Evolutionary conservation across 2,113 vertebrate species (phyloP).

Genomic region (Xyrauchen texanus): DNA sequence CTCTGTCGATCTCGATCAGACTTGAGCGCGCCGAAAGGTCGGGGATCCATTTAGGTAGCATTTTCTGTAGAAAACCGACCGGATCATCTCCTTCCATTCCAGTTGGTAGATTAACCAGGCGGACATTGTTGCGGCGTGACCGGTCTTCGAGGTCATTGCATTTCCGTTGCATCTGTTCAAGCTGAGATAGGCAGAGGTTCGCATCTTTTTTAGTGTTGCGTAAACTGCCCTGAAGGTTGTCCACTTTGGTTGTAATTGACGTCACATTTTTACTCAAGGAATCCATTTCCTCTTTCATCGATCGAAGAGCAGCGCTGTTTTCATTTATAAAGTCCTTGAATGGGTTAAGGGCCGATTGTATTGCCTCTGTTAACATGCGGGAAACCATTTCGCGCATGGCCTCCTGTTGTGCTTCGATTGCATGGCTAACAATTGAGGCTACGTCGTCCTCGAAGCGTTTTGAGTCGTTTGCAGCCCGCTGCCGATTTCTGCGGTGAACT

Average conservation of each 20-base stretch:
- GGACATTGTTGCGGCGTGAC: conserved; percentile 22
- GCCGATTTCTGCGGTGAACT: neutral
- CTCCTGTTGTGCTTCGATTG: neutral
- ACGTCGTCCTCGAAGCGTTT: neutral
- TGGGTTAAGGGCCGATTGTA: neutral
- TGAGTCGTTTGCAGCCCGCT: neutral
- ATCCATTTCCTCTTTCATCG: neutral
- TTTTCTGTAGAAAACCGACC: neutral
- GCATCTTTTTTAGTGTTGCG: neutral
- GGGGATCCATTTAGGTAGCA: conserved; percentile 16
- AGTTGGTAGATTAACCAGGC: conserved; percentile 15
- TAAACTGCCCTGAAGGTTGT: neutral
- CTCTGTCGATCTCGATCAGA: neutral
- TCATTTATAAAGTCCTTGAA: neutral
- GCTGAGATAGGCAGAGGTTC: neutral
- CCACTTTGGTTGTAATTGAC: neutral
- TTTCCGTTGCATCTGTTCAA: neutral
- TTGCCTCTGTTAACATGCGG: neutral
- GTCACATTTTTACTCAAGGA: neutral
- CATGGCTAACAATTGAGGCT: neutral
- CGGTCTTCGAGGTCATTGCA: neutral
- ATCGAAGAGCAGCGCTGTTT: neutral
- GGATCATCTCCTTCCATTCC: conserved; percentile 10
- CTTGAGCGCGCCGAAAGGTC: neutral
- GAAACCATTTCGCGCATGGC: neutral